A percentile compares a stretch with the other conserved stretches of the same genome.
Evolutionary conservation across 2,797 vertebrate species (phyloP).

Genomic region (Hippoglossus hippoglossus): DNA sequence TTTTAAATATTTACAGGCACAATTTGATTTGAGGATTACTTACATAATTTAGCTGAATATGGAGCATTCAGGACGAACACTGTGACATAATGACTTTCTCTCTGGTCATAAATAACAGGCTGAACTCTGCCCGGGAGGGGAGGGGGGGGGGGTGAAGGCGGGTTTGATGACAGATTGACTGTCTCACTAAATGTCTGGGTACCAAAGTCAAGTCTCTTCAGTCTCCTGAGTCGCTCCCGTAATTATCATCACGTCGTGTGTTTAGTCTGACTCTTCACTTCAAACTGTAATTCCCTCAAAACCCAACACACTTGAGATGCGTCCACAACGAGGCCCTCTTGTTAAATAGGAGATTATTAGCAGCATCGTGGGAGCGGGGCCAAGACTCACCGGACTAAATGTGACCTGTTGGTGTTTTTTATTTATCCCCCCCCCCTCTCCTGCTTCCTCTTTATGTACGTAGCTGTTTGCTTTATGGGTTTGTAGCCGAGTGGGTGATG

Average conservation of each 20-base stretch:
- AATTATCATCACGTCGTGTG: no score
- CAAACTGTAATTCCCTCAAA: not conserved
- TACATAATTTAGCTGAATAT: no score
- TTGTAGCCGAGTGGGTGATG: no score
- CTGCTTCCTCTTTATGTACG: not conserved
- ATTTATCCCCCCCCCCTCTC: no score
- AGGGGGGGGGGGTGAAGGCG: not conserved
- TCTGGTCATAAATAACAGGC: not conserved
- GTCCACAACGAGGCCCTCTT: not conserved
- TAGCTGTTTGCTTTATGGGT: not conserved
- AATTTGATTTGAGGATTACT: no score
- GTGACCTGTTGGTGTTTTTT: no score
- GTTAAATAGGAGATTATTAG: not conserved
- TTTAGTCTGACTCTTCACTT: not conserved
- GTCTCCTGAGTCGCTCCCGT: no score
- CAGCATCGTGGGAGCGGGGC: not conserved
- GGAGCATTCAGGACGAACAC: no score
- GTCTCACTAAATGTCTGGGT: not conserved
- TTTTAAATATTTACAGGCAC: no score
- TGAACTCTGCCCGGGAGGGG: no score
- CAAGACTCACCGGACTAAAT: not conserved
- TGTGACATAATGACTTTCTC: not conserved
- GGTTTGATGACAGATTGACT: not conserved
- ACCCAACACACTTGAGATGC: not conserved
- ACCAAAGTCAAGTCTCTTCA: no score